Evolutionary conservation across 2,888 invertebrate species (phyloP).

Genomic region (Mythimna lalbum): DNA sequence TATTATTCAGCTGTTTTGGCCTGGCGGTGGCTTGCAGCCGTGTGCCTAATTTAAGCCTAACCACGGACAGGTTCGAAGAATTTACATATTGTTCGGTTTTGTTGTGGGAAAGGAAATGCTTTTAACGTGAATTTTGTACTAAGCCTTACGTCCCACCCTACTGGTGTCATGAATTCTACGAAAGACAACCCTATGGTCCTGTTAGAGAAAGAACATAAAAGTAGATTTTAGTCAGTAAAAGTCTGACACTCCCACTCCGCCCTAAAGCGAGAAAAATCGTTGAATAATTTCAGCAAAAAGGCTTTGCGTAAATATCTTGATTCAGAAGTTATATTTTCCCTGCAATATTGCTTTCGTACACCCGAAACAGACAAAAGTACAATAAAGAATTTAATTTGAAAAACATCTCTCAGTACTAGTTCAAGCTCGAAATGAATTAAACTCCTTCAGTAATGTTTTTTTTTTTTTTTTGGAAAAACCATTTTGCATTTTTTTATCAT

Average conservation of each 20-base stretch:
- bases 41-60: background rate
- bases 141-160: background rate
- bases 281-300: too few species aligned
- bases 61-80: background rate
- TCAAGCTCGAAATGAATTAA: background rate
- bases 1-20: slow-evolving; percentile 1
- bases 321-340: background rate
- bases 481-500: background rate
- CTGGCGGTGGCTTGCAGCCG: background rate
- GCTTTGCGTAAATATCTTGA: background rate
- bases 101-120: background rate
- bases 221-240: too few species aligned
- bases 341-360: background rate
- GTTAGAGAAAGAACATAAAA: too few species aligned
- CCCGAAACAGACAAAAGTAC: background rate
- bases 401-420: too few species aligned
- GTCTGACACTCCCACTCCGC: too few species aligned
- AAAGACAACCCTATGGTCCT: too few species aligned
- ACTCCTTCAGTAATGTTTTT: background rate
- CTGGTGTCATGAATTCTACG: too few species aligned
- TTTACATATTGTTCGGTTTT: background rate
- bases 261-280: too few species aligned
- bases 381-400: background rate
- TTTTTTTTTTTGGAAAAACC: background rate
- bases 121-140: too few species aligned